Evolutionary conservation across 2,797 vertebrate species (phyloP), one percentile per base, ranked within the genome.

Genomic region (Sebastes elongatus): DNA sequence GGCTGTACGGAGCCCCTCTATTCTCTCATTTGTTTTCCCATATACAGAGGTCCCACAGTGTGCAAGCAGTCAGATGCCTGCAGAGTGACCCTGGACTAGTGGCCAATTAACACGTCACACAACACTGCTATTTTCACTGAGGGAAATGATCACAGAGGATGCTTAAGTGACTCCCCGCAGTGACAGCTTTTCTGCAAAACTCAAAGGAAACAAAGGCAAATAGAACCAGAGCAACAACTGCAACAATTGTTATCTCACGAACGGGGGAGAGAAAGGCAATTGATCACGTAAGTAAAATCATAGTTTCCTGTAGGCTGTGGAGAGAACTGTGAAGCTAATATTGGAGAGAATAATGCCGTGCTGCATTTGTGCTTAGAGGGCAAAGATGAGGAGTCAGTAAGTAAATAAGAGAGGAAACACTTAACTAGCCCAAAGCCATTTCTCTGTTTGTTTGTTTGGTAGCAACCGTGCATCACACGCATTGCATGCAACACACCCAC

Each of bases 31-130:
- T 87, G 69, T 88, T 83, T 87, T 71, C 65, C 66, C 71, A 78
- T 72, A 46, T 64, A 78, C 46, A 85, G 59, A 79, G 68, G 71
- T 84, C 59, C 61, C 42, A 66, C 73, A 68, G 59, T 80, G 72
- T 73, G 64, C 42, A 74, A 74, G 57, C 55, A 65, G 67, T 81
- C 67, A 68, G 76, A 81, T 83, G 82, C 85, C 86, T 90, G 84
- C 70, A 53, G 83, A 71, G 82, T 56, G 81, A 82, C 67, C 76
- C 30, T 9, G 5, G 67, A 82, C 73, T 61, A 49, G 84, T 83
- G 70, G 77, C 89, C 88, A 91, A 88, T 93, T 92, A 92, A 83
- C 65, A 76, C 35, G 68, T 89, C 74, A 88, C 85, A 87, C 85
- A 89, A 71, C 78, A 60, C 67, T 74, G 75, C 67, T 85, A 64